A percentile compares a stretch with the other conserved stretches of the same genome.
These are phyloP conservation scores for Odontophorus gujanensis DNA, from an alignment of 2,113 vertebrate genomes.

Conservation along the genomic window DNA sequence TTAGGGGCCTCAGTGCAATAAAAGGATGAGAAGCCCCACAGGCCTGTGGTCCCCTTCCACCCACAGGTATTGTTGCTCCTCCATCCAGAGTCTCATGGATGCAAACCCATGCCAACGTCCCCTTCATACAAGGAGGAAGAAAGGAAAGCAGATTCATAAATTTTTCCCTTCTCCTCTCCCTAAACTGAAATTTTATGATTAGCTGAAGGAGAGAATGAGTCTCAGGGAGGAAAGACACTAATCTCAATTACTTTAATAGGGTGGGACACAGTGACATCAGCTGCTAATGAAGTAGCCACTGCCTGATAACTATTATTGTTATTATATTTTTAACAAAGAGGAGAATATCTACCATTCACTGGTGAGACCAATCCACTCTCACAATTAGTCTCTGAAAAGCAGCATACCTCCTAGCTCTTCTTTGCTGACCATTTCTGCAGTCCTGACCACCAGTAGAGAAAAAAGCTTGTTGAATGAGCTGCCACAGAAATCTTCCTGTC, in stretches of 20 bases:
- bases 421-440: background rate
- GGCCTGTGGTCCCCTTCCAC: background rate
- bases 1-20: background rate
- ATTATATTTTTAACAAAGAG: background rate
- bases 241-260: slow-evolving; percentile 42
- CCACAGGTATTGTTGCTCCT: rapidly evolving
- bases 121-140: background rate
- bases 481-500: slow-evolving; percentile 56
- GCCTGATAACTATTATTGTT: background rate
- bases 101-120: background rate
- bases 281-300: slow-evolving; percentile 41
- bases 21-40: background rate
- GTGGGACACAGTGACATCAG: slow-evolving; percentile 24
- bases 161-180: background rate
- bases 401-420: slow-evolving; percentile 1
- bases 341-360: slow-evolving; percentile 23
- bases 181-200: background rate
- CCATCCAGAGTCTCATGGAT: rapidly evolving
- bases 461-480: slow-evolving; percentile 56
- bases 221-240: background rate
- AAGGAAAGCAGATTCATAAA: background rate
- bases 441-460: background rate
- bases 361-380: background rate
- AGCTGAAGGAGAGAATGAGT: background rate
- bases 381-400: slow-evolving; percentile 55